These are phyloP conservation scores for Poecile atricapillus DNA, from an alignment of 2,113 vertebrate genomes.

Conservation along the genomic window DNA sequence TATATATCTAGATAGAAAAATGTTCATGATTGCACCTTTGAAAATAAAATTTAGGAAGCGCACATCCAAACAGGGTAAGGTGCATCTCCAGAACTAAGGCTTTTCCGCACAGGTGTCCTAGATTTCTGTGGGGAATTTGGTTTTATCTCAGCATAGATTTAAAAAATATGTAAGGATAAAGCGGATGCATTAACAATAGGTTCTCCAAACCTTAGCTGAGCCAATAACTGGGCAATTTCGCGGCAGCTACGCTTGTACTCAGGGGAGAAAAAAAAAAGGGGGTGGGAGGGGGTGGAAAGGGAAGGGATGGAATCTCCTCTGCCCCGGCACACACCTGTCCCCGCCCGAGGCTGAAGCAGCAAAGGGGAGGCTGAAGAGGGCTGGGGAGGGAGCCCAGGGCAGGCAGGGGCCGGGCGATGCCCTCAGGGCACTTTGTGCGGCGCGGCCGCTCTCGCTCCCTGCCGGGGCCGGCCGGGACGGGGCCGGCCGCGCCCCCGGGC, in stretches of 20 bases:
- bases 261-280: accelerated
- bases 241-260: neutral
- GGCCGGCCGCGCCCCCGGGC: too few relatives aligned
- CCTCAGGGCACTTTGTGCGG: neutral
- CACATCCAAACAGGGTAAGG: neutral
- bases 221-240: neutral
- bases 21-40: neutral
- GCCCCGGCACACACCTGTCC: neutral
- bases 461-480: neutral
- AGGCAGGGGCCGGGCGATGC: neutral
- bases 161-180: accelerated
- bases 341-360: neutral
- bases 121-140: neutral
- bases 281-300: accelerated
- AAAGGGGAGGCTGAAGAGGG: neutral
- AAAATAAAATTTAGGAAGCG: neutral
- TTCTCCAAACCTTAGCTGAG: neutral
- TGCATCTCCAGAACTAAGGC: neutral
- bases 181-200: neutral
- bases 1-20: accelerated
- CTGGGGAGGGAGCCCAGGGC: neutral
- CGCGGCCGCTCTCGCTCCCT: neutral
- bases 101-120: neutral
- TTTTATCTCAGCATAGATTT: neutral
- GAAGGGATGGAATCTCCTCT: accelerated